phyloP scores from a whole-genome alignment of 2,797 vertebrate genomes.

The Macrochelys suwanniensis region DNA sequence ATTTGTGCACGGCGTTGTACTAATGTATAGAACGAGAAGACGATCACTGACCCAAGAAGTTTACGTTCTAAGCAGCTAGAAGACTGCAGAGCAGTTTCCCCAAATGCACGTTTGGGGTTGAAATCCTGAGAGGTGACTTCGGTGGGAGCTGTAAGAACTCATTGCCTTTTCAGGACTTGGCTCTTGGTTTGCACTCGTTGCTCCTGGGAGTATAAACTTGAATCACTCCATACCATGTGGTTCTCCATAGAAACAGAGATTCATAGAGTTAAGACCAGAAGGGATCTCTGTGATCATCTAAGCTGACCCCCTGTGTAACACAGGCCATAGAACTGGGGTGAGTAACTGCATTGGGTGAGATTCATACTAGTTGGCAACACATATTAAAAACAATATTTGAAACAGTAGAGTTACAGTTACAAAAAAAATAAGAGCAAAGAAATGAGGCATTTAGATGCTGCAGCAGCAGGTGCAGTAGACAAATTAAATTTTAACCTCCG shows the following conservation, averaged over 20 bases:
- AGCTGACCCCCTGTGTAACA: not conserved
- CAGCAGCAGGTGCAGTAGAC: not conserved
- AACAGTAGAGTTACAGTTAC: not conserved
- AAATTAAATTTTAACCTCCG: constrained; percentile 15
- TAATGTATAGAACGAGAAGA: not conserved
- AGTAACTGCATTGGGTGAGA: not conserved
- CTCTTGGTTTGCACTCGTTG: not conserved
- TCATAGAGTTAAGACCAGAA: not conserved
- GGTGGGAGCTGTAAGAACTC: not conserved
- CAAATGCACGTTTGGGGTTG: not conserved
- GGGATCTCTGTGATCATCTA: not conserved
- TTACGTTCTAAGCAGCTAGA: not conserved
- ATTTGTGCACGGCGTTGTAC: not conserved
- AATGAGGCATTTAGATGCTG: too few relatives aligned
- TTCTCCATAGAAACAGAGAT: not conserved
- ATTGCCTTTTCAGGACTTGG: not conserved
- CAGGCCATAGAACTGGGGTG: not conserved
- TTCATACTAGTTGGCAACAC: not conserved
- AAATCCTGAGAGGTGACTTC: not conserved
- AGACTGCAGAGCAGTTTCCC: not conserved
- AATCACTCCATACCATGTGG: not conserved
- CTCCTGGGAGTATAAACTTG: not conserved
- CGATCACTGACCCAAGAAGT: not conserved
- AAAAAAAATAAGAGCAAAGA: not conserved
- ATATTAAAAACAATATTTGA: too few relatives aligned